Base-by-base conservation (phyloP, 2,888 invertebrate genomes). In the Nomada lathburiana region DNA sequence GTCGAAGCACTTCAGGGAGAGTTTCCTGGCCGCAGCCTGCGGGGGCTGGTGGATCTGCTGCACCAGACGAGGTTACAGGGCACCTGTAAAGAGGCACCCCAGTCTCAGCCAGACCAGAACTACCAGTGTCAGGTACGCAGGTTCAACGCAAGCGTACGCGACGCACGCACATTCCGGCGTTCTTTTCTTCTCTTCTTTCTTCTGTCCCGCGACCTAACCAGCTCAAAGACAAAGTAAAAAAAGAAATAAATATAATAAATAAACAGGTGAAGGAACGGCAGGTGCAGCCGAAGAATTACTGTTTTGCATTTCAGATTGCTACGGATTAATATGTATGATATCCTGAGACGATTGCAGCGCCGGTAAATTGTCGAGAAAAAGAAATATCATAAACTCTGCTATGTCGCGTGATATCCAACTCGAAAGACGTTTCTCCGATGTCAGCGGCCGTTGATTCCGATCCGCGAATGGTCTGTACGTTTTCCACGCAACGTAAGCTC, bases 1-100 rank as follows among this genome's bases (percentile, higher is more conserved):
- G 96, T 96, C 96, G 59, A 95, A 95, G 89, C 96, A 95, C 93
- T 96, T 96, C 92, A 94, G 96, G 3, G 95, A 95, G 85, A 95
- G 95, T 84, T 95, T 95, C 89, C 92, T 94, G 72, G 93, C 95
- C 50, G 95, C 95, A 0, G 93, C 95, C n/a, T 95, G 95, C 87
- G 92, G 93, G 26, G 90, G 90, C 4, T 92, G 92, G 86, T 91
- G 92, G 89, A 86, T 92, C 29, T 93, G 93, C 72, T 94, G 94
- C 57, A 85, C 90, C 0, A 86, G 89, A 65, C 85, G 88, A 50
- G 90, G 90, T 1, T 91, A 93, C 69, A 85, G 89, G 11, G 84
- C 89, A 2, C 92, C 93, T 2, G 92, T 93, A 26, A 93, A 91
- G 73, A 87, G 93, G 44, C 92, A 93, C 64, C 90, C 93, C 0